These are phyloP conservation scores for Euspilapteryx auroguttella DNA, from an alignment of 2,888 invertebrate genomes.

Conservation along the genomic window DNA sequence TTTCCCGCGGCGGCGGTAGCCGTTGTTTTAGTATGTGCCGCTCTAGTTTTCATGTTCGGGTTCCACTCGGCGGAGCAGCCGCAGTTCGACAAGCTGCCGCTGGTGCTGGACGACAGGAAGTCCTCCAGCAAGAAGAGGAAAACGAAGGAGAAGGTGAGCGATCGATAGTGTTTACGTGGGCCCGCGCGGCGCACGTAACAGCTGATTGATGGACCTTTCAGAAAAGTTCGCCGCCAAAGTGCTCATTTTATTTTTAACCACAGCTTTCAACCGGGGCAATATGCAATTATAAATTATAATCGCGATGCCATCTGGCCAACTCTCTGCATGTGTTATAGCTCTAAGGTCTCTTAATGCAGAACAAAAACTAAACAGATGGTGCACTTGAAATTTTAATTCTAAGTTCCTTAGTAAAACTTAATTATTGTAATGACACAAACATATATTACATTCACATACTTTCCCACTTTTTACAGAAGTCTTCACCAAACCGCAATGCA, in stretches of 20 bases:
- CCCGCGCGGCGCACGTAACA: no score
- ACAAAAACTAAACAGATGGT: no score
- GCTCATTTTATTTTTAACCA: slow-evolving; percentile 57
- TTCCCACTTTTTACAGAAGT: slow-evolving; percentile 62
- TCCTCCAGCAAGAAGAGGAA: slow-evolving; percentile 69
- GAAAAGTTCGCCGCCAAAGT: slow-evolving; percentile 16
- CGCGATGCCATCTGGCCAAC: no score
- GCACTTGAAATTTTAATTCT: no score
- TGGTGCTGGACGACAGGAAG: slow-evolving; percentile 67
- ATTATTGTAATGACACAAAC: no score
- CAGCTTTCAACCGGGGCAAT: no score
- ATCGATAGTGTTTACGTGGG: no score
- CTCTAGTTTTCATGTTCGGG: slow-evolving; percentile 76
- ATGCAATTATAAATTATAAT: no score
- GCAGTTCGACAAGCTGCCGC: slow-evolving; percentile 72
- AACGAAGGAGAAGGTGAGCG: slow-evolving; percentile 70
- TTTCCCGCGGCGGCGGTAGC: slow-evolving; percentile 61
- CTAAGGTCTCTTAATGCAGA: no score
- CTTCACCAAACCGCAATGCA: slow-evolving; percentile 64
- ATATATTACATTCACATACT: background rate
- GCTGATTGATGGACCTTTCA: background rate
- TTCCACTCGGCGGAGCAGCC: slow-evolving; percentile 81
- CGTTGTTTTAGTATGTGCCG: slow-evolving; percentile 71
- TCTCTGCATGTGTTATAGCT: no score
- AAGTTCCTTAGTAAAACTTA: no score